phyloP scores from a whole-genome alignment of 2,113 vertebrate genomes.

The Anoura caudifer region DNA sequence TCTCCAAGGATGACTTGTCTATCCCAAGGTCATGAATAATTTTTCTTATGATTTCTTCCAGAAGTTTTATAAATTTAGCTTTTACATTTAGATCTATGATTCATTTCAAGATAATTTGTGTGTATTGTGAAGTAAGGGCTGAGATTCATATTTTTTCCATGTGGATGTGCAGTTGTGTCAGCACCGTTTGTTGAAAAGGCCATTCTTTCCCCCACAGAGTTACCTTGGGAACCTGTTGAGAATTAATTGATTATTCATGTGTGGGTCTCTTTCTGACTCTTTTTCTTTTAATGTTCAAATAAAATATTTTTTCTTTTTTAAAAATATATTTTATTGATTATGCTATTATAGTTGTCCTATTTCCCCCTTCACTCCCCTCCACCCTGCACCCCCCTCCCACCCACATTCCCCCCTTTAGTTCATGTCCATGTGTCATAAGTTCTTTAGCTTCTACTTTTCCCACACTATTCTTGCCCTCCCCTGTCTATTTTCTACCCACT shows the following conservation, averaged over 20 bases:
- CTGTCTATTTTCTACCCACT: too few relatives aligned
- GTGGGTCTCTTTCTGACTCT: background rate
- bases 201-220: accelerated
- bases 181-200: background rate
- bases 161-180: background rate
- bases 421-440: too few relatives aligned
- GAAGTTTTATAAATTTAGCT: background rate
- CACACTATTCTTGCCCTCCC: too few relatives aligned
- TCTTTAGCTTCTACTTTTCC: too few relatives aligned
- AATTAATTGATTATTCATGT: background rate
- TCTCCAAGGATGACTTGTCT: background rate
- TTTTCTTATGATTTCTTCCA: constrained; percentile 11
- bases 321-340: too few relatives aligned
- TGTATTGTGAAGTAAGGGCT: background rate
- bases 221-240: background rate
- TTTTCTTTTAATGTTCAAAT: background rate
- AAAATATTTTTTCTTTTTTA: too few relatives aligned
- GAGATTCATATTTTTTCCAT: background rate
- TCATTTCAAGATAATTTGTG: background rate
- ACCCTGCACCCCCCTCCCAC: too few relatives aligned
- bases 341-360: too few relatives aligned
- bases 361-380: too few relatives aligned
- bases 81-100: background rate
- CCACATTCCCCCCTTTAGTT: too few relatives aligned
- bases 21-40: background rate